phyloP scores from a whole-genome alignment of 2,888 invertebrate species.

The Callosobruchus maculatus region DNA sequence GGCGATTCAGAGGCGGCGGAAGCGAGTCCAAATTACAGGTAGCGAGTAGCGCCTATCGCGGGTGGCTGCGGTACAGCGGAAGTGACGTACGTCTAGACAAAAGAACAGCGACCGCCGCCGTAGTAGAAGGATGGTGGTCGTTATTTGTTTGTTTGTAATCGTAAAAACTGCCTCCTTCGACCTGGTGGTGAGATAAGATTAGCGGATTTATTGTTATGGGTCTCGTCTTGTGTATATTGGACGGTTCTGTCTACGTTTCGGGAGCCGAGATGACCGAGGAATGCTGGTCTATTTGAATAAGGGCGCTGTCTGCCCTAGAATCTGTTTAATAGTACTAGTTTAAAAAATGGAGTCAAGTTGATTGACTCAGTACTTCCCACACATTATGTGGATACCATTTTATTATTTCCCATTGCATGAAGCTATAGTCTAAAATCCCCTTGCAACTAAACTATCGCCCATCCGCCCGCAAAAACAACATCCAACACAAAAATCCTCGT shows the following conservation, averaged over 20 bases:
- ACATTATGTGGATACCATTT: too few relatives aligned
- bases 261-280: neutral
- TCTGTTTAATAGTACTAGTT: too few relatives aligned
- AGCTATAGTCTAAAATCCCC: too few relatives aligned
- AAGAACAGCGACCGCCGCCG: conserved; percentile 25
- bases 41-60: conserved; percentile 25
- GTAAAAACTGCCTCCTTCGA: neutral
- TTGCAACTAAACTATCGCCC: too few relatives aligned
- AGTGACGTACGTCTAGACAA: conserved; percentile 29
- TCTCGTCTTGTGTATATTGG: neutral
- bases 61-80: conserved; percentile 15
- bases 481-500: too few relatives aligned
- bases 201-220: conserved; percentile 19
- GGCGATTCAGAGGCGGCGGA: neutral
- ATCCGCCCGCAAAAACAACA: too few relatives aligned
- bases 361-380: too few relatives aligned
- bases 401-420: too few relatives aligned
- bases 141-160: neutral
- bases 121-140: conserved; percentile 3
- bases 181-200: conserved; percentile 13
- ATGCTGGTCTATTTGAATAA: neutral
- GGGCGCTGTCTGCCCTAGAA: neutral
- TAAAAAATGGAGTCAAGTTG: too few relatives aligned
- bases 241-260: neutral
- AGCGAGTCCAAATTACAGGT: conserved; percentile 22